A percentile compares a stretch with the other conserved stretches of the same genome.
Evolutionary conservation across 1,140 invertebrate genomes (phyloP).

Genomic region (Apis laboriosa): DNA sequence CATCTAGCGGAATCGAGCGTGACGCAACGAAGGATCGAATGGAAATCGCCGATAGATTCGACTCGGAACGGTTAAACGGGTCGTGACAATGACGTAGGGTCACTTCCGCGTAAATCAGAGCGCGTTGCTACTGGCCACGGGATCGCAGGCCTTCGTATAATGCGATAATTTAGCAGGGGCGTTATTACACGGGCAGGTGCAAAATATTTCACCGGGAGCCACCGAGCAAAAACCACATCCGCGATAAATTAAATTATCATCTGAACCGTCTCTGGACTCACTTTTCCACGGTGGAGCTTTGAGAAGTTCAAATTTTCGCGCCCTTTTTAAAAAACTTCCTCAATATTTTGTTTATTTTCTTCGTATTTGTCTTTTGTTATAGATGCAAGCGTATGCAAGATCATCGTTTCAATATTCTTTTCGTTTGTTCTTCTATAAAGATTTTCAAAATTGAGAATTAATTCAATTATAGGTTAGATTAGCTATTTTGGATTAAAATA

Average conservation of each 20-base stretch:
- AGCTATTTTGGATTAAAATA: too few species aligned
- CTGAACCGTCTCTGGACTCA: conserved; percentile 1
- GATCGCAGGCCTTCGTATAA: conserved; percentile 32
- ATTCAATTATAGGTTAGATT: too few species aligned
- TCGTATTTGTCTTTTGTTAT: too few species aligned
- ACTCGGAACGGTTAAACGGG: conserved; percentile 58
- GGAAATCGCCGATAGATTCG: conserved; percentile 44
- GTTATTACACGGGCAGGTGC: conserved; percentile 63
- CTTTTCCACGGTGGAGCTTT: not conserved
- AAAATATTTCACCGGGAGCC: conserved; percentile 66
- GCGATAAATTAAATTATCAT: conserved; percentile 68
- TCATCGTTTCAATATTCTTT: too few species aligned
- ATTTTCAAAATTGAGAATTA: too few species aligned
- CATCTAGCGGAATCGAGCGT: conserved; percentile 11
- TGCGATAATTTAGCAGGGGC: conserved; percentile 67
- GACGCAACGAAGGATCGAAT: conserved; percentile 38
- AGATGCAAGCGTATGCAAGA: too few species aligned
- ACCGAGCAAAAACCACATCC: conserved; percentile 51
- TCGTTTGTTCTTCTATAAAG: too few species aligned
- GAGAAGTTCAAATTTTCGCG: not conserved
- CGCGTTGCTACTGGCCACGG: not conserved
- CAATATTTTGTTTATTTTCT: too few species aligned
- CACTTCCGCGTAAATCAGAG: conserved; percentile 59
- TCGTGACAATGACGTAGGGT: conserved; percentile 60
- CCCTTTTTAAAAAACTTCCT: too few species aligned